Percentiles rank a stretch among this genome's conserved stretches.
These are phyloP conservation scores for Tyto alba DNA, from an alignment of 2,113 vertebrate species.

Conservation along the genomic window DNA sequence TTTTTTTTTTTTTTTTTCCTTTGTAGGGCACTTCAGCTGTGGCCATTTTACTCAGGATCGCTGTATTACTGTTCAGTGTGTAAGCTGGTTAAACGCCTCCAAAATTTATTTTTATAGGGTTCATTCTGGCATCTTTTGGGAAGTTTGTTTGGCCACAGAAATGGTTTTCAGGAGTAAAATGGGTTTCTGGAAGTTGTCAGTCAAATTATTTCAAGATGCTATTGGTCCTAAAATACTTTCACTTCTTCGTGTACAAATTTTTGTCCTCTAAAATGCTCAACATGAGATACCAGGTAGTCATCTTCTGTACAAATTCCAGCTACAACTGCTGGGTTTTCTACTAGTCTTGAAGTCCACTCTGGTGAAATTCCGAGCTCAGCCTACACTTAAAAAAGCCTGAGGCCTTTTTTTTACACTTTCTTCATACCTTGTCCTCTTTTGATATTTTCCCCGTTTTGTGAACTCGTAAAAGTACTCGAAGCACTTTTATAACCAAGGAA, in stretches of 20 bases:
- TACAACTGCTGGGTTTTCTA: slow-evolving; percentile 3
- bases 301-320: background rate
- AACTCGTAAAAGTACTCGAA: background rate
- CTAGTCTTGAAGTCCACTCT: slow-evolving; percentile 3
- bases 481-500: slow-evolving; percentile 40
- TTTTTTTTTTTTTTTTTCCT: background rate
- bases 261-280: background rate
- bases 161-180: slow-evolving; percentile 21
- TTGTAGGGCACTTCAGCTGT: background rate
- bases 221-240: slow-evolving; percentile 22
- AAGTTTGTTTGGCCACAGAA: background rate
- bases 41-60: slow-evolving; percentile 43
- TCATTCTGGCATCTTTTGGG: slow-evolving; percentile 6
- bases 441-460: slow-evolving; percentile 6
- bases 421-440: slow-evolving; percentile 2
- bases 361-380: slow-evolving; percentile 24
- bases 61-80: background rate
- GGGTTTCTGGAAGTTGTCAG: slow-evolving; percentile 47
- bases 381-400: background rate
- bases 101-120: slow-evolving; percentile 10
- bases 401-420: background rate
- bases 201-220: slow-evolving; percentile 36
- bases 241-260: background rate
- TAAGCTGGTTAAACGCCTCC: background rate
- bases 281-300: background rate